Evolutionary conservation across 64 coral and sea anemone genomes (phyloP).

Genomic region (Astreopora myriophthalma): DNA sequence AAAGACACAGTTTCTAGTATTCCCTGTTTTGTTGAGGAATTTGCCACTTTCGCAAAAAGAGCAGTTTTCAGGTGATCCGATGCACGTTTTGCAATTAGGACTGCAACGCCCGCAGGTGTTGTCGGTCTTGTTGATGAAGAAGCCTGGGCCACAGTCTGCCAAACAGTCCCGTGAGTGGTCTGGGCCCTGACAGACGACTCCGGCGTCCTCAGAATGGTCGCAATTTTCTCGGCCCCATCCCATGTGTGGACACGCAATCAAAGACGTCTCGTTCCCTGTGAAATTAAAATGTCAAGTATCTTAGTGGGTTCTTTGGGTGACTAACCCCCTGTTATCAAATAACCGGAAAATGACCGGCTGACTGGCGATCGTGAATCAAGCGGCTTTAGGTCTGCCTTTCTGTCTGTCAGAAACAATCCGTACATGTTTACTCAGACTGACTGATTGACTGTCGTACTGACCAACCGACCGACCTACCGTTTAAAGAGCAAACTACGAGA

Average conservation of each 20-base stretch:
- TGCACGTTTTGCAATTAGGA: conserved; percentile 49
- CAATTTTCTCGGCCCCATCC: conserved; percentile 73
- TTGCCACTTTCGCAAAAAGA: conserved; percentile 11
- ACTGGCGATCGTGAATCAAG: not conserved
- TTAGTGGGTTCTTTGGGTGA: not conserved
- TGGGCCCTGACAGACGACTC: conserved; percentile 59
- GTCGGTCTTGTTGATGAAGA: not conserved
- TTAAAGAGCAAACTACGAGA: not conserved
- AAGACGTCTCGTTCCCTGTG: conserved; percentile 45
- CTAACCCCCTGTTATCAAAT: not conserved
- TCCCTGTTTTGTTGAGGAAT: conserved; percentile 44
- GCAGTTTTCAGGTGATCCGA: conserved; percentile 23
- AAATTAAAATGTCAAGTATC: not conserved
- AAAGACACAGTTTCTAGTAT: conserved; percentile 19
- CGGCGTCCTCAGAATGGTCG: conserved; percentile 61
- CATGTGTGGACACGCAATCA: conserved; percentile 21
- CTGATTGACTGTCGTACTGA: not conserved
- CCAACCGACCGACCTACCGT: not conserved
- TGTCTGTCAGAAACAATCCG: not conserved
- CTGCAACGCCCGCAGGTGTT: conserved; percentile 56
- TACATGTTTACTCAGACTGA: too few relatives aligned
- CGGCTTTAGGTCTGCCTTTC: too few relatives aligned
- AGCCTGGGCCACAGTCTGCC: not conserved
- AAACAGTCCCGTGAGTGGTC: conserved; percentile 70
- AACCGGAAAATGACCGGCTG: not conserved